phyloP scores from a whole-genome alignment of 2,797 vertebrate genomes.

The Enteromius thamalakanensis region DNA sequence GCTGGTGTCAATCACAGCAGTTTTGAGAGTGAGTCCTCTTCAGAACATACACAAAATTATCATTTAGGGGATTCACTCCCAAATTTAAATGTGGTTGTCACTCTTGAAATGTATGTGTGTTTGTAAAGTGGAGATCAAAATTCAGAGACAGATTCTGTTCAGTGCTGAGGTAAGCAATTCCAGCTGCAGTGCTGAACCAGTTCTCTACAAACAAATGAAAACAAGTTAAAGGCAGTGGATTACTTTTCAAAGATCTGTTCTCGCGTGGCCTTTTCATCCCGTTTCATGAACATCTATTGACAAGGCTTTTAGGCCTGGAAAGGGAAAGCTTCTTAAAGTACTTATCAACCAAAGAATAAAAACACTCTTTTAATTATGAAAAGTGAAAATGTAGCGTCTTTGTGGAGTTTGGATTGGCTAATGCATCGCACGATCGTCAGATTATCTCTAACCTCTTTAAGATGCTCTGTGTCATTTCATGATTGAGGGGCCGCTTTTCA shows the following conservation, averaged over 20 bases:
- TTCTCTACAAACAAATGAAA: no score
- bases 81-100: background rate
- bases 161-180: no score
- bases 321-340: conserved; percentile 23
- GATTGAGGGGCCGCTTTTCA: conserved; percentile 63
- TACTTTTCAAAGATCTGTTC: conserved; percentile 28
- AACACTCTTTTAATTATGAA: conserved; percentile 77
- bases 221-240: conserved; percentile 15
- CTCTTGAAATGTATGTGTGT: background rate
- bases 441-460: conserved; percentile 69
- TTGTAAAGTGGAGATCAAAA: no score
- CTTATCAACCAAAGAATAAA: conserved; percentile 43
- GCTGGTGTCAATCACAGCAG: background rate
- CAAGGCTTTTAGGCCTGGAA: conserved; percentile 18
- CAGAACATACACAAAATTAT: background rate
- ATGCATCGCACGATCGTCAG: conserved; percentile 61
- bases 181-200: no score
- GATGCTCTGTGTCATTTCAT: conserved; percentile 75
- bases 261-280: background rate
- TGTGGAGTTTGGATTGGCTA: conserved; percentile 64
- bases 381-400: conserved; percentile 67
- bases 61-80: background rate
- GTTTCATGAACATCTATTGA: background rate
- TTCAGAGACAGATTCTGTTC: no score
- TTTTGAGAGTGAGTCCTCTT: background rate